phyloP scores from a whole-genome alignment of 2,888 invertebrate species.

The Rhogogaster chlorosoma region DNA sequence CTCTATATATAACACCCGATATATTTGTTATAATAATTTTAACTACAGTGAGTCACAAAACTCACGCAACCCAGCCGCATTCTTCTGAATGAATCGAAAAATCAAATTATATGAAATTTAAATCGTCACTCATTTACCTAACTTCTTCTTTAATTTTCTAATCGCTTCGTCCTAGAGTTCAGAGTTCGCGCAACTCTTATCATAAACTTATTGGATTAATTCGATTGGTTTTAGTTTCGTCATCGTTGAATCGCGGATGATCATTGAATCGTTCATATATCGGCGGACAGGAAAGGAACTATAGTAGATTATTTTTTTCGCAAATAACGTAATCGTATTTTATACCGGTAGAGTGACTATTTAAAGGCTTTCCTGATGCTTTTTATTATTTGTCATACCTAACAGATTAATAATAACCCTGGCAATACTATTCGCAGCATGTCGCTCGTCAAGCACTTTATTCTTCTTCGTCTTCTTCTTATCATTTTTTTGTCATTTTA shows the following conservation, averaged over 20 bases:
- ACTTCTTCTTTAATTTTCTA: not conserved
- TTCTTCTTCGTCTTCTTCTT: not conserved
- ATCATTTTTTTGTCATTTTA: not conserved
- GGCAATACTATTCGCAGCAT: not conserved
- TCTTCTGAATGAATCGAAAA: constrained; percentile 9
- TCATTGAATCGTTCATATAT: constrained; percentile 43
- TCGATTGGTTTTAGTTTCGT: not conserved
- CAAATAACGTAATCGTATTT: constrained; percentile 25
- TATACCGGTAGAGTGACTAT: constrained; percentile 27
- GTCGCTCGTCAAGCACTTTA: not conserved
- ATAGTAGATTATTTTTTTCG: constrained; percentile 30
- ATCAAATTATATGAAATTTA: not conserved
- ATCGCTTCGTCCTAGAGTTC: not conserved
- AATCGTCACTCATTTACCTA: constrained; percentile 1
- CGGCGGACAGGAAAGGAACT: constrained; percentile 44
- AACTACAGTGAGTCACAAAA: not conserved
- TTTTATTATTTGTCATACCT: constrained; percentile 44
- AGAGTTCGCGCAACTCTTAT: not conserved
- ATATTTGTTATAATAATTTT: not conserved
- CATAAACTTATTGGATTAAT: not conserved
- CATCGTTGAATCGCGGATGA: not conserved
- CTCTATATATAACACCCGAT: not conserved
- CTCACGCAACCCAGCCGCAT: not conserved
- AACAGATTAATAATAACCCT: constrained; percentile 47
- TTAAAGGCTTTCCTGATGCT: not conserved